Conservation (phyloP, 2,797 vertebrate genomes). For the Gorsachius magnificus region DNA sequence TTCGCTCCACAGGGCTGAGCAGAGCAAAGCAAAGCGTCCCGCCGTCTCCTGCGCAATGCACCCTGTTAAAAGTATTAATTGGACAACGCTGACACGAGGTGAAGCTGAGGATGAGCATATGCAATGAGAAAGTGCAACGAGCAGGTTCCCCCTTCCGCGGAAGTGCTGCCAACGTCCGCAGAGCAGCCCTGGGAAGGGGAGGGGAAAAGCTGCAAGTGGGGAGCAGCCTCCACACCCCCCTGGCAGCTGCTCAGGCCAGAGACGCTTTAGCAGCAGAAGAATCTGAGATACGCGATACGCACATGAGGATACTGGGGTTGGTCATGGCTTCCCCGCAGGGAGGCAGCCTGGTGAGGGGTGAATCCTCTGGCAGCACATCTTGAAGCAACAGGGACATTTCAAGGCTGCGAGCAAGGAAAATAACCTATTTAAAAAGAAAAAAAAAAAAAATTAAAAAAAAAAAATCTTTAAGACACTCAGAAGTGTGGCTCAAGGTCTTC, state of each 20-base stretch:
- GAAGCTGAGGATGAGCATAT: neutral
- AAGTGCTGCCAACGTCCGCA: neutral
- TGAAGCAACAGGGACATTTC: neutral
- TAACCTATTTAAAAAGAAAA: neutral
- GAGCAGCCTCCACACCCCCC: neutral
- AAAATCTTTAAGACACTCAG: neutral
- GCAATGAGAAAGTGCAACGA: neutral
- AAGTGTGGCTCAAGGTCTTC: neutral
- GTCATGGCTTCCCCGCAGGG: neutral
- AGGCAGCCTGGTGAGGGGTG: neutral
- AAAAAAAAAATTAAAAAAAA: neutral
- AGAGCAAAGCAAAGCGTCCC: neutral
- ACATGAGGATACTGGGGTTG: fast-evolving
- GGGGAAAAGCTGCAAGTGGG: neutral
- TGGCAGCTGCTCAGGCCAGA: neutral
- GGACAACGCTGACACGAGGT: fast-evolving
- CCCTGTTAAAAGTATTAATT: neutral
- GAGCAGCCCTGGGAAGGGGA: neutral
- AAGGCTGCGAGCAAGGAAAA: neutral
- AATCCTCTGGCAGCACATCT: neutral
- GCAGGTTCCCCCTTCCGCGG: fast-evolving
- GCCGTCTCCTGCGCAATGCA: fast-evolving
- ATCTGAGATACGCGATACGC: fast-evolving
- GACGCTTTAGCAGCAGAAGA: neutral
- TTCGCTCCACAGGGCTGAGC: neutral